Evolutionary conservation across 2,797 vertebrate genomes (phyloP), one percentile per base, ranked within the genome.

Genomic region (Orestias chungarensis): DNA sequence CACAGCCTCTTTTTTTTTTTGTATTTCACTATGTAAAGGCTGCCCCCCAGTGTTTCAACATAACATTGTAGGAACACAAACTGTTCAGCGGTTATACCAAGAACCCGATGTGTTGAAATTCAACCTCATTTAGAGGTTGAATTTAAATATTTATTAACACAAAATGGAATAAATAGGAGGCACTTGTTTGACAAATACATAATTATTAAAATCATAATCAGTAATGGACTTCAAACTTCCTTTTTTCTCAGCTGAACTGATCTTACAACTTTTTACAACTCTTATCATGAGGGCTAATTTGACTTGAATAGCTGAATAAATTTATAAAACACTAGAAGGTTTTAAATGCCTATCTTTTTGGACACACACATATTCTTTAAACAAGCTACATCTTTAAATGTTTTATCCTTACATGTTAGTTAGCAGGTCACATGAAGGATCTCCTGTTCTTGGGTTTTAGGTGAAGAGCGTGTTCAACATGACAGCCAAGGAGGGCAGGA

Each of bases 401-500:
- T 57, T 68, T 14, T 33, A 7, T 38, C 27, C 31, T 42, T 20
- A 44, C 12, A 12, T 25, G 17, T 11, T 29, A 0, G 17, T 11
- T 29, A 0, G 18, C 49, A 10, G 40, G 42, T 14, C 14, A 57
- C 31, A 7, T 14, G 54, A 10, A 70, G 11, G 18, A 6, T 46
- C 66, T 73, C 12, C 71, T 0, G 6, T 81, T 66, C 11, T 65
- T 78, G 57, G 76, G 57, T 88, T 88, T 40, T 80, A 99, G 98
- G 87, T 99, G 78, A 98, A 96, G 93, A 96, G 79, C 64, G 98
- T 99, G 64, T 98, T 97, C 83, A 96, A 95, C 84, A 99, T 99
- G 97, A 99, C 96, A 0, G 96, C 96, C 62, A 99, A 96, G 71
- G 98, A 99, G 74, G 98, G 98, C 86, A 95, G 98, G 74, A 98